Base-by-base conservation (phyloP, 2,113 vertebrate genomes). In the Anas platyrhynchos region DNA sequence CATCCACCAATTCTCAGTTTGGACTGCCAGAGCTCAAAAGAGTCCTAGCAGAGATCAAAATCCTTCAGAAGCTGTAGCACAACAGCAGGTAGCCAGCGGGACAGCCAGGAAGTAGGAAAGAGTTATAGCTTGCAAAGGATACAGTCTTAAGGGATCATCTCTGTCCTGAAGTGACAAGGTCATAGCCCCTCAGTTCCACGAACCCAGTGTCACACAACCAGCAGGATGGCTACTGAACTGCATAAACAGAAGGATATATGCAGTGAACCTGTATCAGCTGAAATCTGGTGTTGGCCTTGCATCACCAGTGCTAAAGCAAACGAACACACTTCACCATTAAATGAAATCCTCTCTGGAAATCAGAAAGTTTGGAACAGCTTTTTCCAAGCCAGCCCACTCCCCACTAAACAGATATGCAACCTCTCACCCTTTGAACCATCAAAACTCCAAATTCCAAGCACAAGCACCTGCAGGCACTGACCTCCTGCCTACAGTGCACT, bases 351-450 rank as follows among this genome's bases (percentile, higher is more conserved):
- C 32, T 36, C 34, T 63, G 56, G 41, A 71, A 26, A 92, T 52
- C 36, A 89, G 4, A 8, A 41, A 41, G 41, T 41, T 41, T 41
- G 41, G 41, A 41, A 62, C 1, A 1, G 58, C 55, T 9, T 73
- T 44, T 59, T 83, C 46, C 36, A 85, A 54, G 61, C 27, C 26
- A 93, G 75, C 11, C 21, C 9, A n/a, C 46, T 71, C 86, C 41
- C 67, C 0, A 0, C 17, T 43, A 26, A 67, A 50, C 11, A 86
- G 36, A 75, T 3, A 9, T 3, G 12, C 26, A 74, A 79, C 22
- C 20, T 71, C 16, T 56, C 29, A 67, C 4, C 6, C 13, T 58
- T 26, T 0, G 0, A 83, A 27, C 7, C 43, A 55, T 29, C 13
- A 55, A 22, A 61, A 48, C 25, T 34, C 63, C n/a, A 38, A 52